A percentile compares a stretch with the other conserved stretches of the same genome.
Evolutionary conservation across 2,888 invertebrate genomes (phyloP).

Genomic region (Morpho achilles): DNA sequence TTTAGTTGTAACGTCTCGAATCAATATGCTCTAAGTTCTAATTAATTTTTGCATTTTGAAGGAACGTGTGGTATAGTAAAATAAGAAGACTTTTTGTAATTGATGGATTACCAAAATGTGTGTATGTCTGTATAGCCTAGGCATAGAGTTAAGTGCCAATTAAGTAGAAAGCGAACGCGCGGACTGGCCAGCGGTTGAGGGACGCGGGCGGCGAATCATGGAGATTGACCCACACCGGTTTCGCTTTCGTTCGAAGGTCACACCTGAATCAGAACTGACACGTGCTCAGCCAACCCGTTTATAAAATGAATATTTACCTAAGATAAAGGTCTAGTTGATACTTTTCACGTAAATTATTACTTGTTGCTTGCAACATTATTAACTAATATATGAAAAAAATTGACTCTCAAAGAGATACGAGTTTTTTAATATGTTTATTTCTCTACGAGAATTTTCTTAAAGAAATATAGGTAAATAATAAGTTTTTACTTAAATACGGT

Average conservation of each 20-base stretch:
- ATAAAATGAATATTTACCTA: not conserved
- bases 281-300: slow-evolving; percentile 17
- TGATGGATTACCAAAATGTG: no score
- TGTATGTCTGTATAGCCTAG: not conserved
- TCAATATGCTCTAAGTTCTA: no score
- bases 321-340: not conserved
- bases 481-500: no score
- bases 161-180: slow-evolving; percentile 21
- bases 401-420: no score
- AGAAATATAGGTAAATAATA: no score
- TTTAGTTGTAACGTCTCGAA: no score
- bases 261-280: slow-evolving; percentile 25
- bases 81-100: no score
- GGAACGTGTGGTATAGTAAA: no score
- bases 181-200: slow-evolving; percentile 3
- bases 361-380: no score
- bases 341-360: not conserved
- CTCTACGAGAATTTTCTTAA: no score
- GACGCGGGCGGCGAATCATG: not conserved
- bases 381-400: not conserved
- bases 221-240: slow-evolving; percentile 58
- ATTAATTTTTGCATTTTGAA: no score
- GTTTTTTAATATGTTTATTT: no score
- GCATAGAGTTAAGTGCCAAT: not conserved
- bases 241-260: slow-evolving; percentile 75